Percentiles rank a stretch among this genome's conserved stretches.
phyloP scores from a whole-genome alignment of 1,140 invertebrate genomes.

The Sarcophaga peregrina region DNA sequence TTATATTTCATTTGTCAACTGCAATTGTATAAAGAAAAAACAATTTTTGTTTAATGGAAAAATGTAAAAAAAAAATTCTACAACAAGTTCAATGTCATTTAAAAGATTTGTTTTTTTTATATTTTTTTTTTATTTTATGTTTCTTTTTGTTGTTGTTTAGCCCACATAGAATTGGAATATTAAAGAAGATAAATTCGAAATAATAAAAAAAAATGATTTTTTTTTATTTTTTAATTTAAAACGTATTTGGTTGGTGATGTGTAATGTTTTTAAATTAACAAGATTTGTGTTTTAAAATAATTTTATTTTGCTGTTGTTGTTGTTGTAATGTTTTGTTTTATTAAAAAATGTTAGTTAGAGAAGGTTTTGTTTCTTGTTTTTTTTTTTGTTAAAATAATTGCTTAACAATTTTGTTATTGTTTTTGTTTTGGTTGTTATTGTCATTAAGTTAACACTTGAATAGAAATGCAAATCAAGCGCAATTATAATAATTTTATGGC shows the following conservation, averaged over 20 bases:
- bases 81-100: constrained; percentile 47
- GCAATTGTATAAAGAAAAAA: background rate
- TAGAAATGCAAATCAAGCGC: constrained; percentile 19
- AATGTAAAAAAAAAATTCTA: constrained; percentile 15
- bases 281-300: background rate
- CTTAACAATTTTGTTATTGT: constrained; percentile 15
- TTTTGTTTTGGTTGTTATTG: constrained; percentile 13
- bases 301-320: background rate
- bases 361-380: background rate
- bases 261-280: background rate
- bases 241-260: background rate
- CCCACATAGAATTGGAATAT: constrained; percentile 27
- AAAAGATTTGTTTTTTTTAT: constrained; percentile 29
- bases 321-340: no score
- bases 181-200: background rate
- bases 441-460: constrained; percentile 21
- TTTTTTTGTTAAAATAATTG: background rate
- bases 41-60: background rate
- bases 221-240: no score
- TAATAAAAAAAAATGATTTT: background rate
- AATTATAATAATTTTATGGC: constrained; percentile 28
- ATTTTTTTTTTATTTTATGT: no score
- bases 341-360: background rate
- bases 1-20: background rate
- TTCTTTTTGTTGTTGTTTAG: background rate